These are phyloP conservation scores for Misgurnus mizolepis DNA, from an alignment of 2,113 vertebrate genomes.

Conservation along the genomic window DNA sequence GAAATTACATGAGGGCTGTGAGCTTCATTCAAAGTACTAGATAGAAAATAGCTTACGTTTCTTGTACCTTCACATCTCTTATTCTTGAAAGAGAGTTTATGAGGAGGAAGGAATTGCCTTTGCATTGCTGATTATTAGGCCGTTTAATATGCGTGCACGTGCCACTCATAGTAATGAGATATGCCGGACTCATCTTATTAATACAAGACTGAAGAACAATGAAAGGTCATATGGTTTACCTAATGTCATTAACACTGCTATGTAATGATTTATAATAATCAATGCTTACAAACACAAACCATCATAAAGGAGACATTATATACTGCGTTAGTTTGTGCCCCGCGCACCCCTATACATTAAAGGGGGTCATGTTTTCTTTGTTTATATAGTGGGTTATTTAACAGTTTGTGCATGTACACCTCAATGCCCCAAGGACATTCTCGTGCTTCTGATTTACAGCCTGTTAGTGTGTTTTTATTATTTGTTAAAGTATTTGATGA, in stretches of 20 bases:
- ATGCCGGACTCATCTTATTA: slow-evolving; percentile 44
- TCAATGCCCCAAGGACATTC: too few relatives aligned
- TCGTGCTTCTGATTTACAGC: too few relatives aligned
- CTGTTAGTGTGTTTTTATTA: too few relatives aligned
- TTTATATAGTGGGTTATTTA: too few relatives aligned
- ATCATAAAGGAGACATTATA: neutral
- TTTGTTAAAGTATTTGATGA: too few relatives aligned
- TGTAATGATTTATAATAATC: slow-evolving; percentile 42
- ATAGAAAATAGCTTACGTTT: slow-evolving; percentile 31
- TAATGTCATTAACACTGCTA: slow-evolving; percentile 18
- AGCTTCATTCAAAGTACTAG: slow-evolving; percentile 36
- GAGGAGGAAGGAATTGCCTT: slow-evolving; percentile 54
- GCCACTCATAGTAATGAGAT: slow-evolving; percentile 46
- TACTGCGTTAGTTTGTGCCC: too few relatives aligned
- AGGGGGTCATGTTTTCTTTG: too few relatives aligned
- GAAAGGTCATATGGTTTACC: slow-evolving; percentile 41
- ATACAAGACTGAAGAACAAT: slow-evolving; percentile 45
- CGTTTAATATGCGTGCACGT: slow-evolving; percentile 60
- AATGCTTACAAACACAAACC: slow-evolving; percentile 27
- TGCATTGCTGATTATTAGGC: slow-evolving; percentile 62
- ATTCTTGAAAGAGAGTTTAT: slow-evolving; percentile 37
- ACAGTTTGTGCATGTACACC: too few relatives aligned
- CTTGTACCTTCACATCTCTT: slow-evolving; percentile 32
- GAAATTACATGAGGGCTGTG: slow-evolving; percentile 25
- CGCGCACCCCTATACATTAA: too few relatives aligned